Percentiles rank a stretch among this genome's conserved stretches.
phyloP scores from a whole-genome alignment of 2,888 invertebrate species.

The Caenorhabditis doughertyi region DNA sequence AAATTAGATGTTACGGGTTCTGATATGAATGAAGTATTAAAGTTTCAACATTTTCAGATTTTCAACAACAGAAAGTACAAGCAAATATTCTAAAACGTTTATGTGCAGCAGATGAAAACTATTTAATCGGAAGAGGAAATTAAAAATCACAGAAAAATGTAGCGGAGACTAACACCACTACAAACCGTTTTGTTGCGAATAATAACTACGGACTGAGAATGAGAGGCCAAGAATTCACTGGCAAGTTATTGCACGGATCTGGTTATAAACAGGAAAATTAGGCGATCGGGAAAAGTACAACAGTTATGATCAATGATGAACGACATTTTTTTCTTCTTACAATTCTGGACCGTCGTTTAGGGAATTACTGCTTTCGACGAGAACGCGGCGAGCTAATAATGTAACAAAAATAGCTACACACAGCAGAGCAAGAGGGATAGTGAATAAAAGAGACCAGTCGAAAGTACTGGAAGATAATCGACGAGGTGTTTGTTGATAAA shows the following conservation, averaged over 20 bases:
- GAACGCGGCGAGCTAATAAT: slow-evolving; percentile 23
- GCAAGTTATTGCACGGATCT: slow-evolving; percentile 53
- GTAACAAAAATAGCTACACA: slow-evolving; percentile 38
- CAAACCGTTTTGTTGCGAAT: slow-evolving; percentile 14
- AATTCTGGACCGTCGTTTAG: slow-evolving; percentile 8
- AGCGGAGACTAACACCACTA: slow-evolving; percentile 3
- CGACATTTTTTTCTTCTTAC: slow-evolving; percentile 33
- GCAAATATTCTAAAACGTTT: too few species aligned
- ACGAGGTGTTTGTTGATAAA: slow-evolving; percentile 10
- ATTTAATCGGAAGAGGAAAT: background rate
- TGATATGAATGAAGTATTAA: too few species aligned
- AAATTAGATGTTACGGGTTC: too few species aligned
- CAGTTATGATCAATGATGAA: background rate
- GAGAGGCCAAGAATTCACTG: slow-evolving; percentile 31
- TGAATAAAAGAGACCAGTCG: slow-evolving; percentile 39
- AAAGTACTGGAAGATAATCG: slow-evolving; percentile 19
- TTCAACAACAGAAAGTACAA: too few species aligned
- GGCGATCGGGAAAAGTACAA: too few species aligned
- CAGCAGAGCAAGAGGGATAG: slow-evolving; percentile 23
- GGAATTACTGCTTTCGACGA: slow-evolving; percentile 27
- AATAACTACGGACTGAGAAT: slow-evolving; percentile 13
- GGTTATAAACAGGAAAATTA: background rate
- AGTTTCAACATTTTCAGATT: too few species aligned
- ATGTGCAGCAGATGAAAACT: too few species aligned
- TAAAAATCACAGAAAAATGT: background rate